These are phyloP conservation scores for Chamaetylas fuelleborni DNA, from an alignment of 2,113 vertebrate species.

Conservation along the genomic window DNA sequence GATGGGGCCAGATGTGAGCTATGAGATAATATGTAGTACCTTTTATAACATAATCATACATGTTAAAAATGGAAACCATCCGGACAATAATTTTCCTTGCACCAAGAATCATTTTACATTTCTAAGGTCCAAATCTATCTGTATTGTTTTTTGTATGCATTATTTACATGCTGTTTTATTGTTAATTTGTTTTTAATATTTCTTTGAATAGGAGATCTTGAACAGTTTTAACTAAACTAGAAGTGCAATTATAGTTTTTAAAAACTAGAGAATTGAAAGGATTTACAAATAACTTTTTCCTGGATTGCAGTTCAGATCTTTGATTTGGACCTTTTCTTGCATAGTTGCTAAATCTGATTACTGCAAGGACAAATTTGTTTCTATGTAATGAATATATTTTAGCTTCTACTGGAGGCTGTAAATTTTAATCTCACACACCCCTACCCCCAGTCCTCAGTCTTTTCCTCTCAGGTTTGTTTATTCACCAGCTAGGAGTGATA, in stretches of 20 bases:
- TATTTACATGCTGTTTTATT: neutral
- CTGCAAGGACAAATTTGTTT: neutral
- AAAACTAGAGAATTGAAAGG: neutral
- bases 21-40: neutral
- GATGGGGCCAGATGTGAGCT: neutral
- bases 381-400: neutral
- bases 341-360: neutral
- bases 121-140: neutral
- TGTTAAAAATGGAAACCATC: neutral
- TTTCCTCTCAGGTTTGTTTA: conserved; percentile 49
- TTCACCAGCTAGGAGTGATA: neutral
- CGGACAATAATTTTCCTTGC: neutral
- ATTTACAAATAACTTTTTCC: neutral
- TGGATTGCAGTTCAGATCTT: neutral
- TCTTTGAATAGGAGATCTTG: neutral
- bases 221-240: neutral
- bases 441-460: neutral
- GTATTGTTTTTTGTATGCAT: neutral
- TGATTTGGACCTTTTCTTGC: neutral
- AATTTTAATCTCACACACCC: neutral
- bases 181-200: neutral
- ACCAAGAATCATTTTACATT: neutral
- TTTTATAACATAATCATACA: neutral
- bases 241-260: neutral
- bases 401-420: neutral